Conservation (phyloP, 1,140 invertebrate species). For the Drosophila pachea region DNA sequence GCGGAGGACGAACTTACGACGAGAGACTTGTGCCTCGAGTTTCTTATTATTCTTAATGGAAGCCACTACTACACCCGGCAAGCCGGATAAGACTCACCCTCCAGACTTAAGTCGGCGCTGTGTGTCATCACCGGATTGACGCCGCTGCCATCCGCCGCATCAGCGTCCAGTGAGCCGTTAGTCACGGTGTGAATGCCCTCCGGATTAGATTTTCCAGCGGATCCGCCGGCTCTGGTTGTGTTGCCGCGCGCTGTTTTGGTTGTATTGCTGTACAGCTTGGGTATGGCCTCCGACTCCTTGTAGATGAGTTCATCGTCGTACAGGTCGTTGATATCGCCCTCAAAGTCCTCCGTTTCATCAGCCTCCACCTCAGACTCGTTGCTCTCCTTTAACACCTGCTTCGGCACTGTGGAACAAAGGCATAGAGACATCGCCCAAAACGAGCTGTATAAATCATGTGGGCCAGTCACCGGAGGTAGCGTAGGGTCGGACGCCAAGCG, state of each 20-base stretch:
- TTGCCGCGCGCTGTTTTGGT: conserved; percentile 44
- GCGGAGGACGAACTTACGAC: not conserved
- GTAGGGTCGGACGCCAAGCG: conserved; percentile 27
- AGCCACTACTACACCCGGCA: conserved; percentile 10
- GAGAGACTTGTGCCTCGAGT: conserved; percentile 3
- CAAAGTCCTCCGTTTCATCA: conserved; percentile 83
- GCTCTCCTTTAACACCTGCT: conserved; percentile 88
- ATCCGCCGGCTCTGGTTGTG: conserved; percentile 24
- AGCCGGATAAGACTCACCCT: conserved; percentile 54
- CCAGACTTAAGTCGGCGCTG: conserved; percentile 67
- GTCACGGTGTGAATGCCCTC: conserved; percentile 43
- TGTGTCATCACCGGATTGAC: conserved; percentile 76
- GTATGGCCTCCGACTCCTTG: conserved; percentile 78
- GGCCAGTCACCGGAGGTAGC: conserved; percentile 22
- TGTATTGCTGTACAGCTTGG: conserved; percentile 70
- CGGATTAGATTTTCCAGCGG: conserved; percentile 17
- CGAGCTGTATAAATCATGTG: conserved; percentile 41
- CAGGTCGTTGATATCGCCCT: conserved; percentile 79
- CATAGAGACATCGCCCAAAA: conserved; percentile 31
- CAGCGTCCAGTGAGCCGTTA: conserved; percentile 55
- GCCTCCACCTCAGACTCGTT: conserved; percentile 86
- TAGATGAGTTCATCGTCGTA: conserved; percentile 79
- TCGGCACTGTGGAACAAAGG: conserved; percentile 82
- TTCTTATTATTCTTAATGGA: conserved; percentile 20
- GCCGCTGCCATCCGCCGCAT: conserved; percentile 44